phyloP scores from a whole-genome alignment of 2,797 vertebrate species.

The Xiphophorus birchmanni region DNA sequence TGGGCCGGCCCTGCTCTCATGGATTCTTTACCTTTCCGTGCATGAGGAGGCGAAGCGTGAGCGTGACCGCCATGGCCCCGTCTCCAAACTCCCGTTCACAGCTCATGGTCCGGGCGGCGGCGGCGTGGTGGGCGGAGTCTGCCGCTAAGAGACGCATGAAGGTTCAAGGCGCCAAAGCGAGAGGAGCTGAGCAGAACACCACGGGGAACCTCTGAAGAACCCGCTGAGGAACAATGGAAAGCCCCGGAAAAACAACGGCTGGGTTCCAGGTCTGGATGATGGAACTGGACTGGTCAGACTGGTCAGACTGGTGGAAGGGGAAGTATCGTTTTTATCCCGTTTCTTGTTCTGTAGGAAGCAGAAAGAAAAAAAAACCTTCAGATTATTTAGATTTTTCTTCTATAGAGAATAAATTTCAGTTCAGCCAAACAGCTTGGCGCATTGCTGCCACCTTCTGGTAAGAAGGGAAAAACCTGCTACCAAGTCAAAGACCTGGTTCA shows the following conservation, averaged over 20 bases:
- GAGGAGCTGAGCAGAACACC: conserved; percentile 57
- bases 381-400: not conserved
- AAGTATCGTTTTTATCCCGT: conserved; percentile 3
- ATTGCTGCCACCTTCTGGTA: not conserved
- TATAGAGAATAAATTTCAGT: not conserved
- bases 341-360: conserved; percentile 24
- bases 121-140: conserved; percentile 59
- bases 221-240: conserved; percentile 35
- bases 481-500: not conserved
- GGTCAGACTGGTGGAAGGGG: not conserved
- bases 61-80: conserved; percentile 89
- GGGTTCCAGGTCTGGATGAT: not conserved
- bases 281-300: not conserved
- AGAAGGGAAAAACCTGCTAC: not conserved
- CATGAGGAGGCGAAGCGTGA: conserved; percentile 94
- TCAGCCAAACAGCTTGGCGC: not conserved
- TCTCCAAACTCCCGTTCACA: conserved; percentile 86
- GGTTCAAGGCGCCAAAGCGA: conserved; percentile 68
- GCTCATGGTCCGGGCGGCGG: conserved; percentile 74
- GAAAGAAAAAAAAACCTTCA: not conserved
- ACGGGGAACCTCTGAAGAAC: conserved; percentile 49
- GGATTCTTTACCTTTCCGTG: conserved; percentile 86
- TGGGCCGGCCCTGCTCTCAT: too few species aligned
- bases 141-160: conserved; percentile 84
- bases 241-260: conserved; percentile 28